Evolutionary conservation across 1,140 invertebrate species (phyloP).

Genomic region (Drosophila subpulchrella): DNA sequence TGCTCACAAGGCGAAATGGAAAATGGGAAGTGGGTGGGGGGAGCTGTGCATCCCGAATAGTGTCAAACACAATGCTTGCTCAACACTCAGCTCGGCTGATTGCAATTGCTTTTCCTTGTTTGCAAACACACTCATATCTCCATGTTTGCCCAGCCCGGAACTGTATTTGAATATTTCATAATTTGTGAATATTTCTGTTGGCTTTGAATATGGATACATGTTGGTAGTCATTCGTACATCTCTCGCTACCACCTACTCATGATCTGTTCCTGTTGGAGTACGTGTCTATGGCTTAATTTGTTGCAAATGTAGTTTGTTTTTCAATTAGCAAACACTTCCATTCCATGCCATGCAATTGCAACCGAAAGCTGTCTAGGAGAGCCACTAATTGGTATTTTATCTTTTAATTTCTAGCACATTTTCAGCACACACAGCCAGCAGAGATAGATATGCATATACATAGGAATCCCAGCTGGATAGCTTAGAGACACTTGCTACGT

Average conservation of each 20-base stretch:
- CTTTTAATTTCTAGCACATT: conserved; percentile 75
- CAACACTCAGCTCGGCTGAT: conserved; percentile 75
- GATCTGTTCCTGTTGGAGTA: conserved; percentile 52
- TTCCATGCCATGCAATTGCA: conserved; percentile 23
- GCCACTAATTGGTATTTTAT: conserved; percentile 80
- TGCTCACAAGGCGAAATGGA: conserved; percentile 23
- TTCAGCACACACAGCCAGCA: conserved; percentile 32
- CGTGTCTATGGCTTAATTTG: conserved; percentile 74
- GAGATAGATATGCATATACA: conserved; percentile 1
- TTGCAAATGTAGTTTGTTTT: conserved; percentile 73
- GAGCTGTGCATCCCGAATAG: conserved; percentile 26
- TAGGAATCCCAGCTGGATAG: conserved; percentile 46
- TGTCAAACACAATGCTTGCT: conserved; percentile 81
- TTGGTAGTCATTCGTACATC: not conserved
- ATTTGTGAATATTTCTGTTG: conserved; percentile 57
- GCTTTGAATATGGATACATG: conserved; percentile 37
- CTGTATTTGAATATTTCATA: conserved; percentile 66
- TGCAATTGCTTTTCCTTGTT: conserved; percentile 78
- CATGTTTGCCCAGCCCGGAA: conserved; percentile 46
- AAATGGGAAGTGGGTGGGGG: not conserved
- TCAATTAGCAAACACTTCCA: conserved; percentile 69
- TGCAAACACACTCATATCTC: conserved; percentile 48
- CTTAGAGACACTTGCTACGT: conserved; percentile 53
- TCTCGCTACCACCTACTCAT: not conserved
- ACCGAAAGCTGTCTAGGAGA: conserved; percentile 28